These are phyloP conservation scores for Papilio gigon DNA, from an alignment of 2,888 invertebrate genomes.

Conservation along the genomic window DNA sequence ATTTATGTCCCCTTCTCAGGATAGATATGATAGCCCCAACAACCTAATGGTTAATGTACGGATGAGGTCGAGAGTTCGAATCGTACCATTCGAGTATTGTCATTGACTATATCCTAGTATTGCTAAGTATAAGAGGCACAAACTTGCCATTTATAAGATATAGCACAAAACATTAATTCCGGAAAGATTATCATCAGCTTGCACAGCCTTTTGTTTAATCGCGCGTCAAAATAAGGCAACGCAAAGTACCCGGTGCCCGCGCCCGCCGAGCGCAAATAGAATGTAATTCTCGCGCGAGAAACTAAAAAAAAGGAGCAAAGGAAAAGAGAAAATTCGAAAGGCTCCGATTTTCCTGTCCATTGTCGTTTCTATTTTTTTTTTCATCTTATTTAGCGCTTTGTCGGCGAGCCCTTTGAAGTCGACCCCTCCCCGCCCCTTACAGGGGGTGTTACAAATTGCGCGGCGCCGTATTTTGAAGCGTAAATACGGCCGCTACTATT, in stretches of 20 bases:
- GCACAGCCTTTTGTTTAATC: conserved; percentile 46
- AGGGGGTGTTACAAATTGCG: conserved; percentile 79
- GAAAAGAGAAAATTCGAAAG: conserved; percentile 67
- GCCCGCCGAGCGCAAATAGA: conserved; percentile 47
- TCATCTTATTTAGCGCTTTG: conserved; percentile 83
- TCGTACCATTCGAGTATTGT: too few species aligned
- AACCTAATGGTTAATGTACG: too few species aligned
- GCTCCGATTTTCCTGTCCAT: conserved; percentile 78
- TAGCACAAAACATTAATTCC: conserved; percentile 15
- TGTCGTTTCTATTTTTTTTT: conserved; percentile 78
- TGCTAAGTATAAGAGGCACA: background rate
- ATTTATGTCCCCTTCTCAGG: too few species aligned
- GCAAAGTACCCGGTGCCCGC: conserved; percentile 48
- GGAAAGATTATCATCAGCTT: conserved; percentile 42
- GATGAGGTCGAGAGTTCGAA: too few species aligned
- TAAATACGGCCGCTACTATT: conserved; percentile 70
- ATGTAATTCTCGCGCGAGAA: conserved; percentile 64
- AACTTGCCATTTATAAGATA: background rate
- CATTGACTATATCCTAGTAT: too few species aligned
- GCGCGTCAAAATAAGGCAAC: conserved; percentile 56
- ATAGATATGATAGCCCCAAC: too few species aligned
- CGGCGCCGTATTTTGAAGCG: conserved; percentile 71
- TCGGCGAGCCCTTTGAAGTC: conserved; percentile 80
- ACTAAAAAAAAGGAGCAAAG: conserved; percentile 57
- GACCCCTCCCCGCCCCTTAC: conserved; percentile 51